Conservation (phyloP, 2,797 vertebrate genomes). For the Sebastes minor region DNA sequence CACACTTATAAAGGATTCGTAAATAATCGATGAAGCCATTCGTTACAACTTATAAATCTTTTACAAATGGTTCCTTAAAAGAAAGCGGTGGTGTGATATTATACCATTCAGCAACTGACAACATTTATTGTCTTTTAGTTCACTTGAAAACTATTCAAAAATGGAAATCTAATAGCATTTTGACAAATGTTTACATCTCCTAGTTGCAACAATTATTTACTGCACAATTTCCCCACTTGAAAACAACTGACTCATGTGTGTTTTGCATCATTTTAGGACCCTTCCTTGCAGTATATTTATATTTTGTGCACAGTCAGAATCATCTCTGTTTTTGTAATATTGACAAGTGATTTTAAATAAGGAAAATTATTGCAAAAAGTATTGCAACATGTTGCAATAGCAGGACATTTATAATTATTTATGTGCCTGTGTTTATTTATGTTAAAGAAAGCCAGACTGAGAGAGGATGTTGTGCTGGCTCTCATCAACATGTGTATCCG, state of each 20-base stretch:
- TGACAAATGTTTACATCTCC: background rate
- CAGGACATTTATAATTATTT: background rate
- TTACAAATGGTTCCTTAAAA: background rate
- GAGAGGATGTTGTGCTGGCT: conserved; percentile 1
- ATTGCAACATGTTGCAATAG: conserved; percentile 5
- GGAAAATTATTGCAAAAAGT: background rate
- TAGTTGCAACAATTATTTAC: background rate
- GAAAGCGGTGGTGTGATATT: background rate
- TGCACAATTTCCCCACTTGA: background rate
- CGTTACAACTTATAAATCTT: background rate
- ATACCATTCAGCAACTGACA: background rate
- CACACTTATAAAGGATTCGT: background rate
- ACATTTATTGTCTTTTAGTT: background rate
- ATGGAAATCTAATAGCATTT: background rate
- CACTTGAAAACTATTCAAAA: background rate
- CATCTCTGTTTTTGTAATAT: background rate
- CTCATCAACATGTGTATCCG: conserved; percentile 43
- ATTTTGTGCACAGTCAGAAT: background rate
- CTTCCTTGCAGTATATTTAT: background rate
- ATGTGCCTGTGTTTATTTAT: conserved; percentile 1
- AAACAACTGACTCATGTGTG: background rate
- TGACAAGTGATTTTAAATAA: background rate
- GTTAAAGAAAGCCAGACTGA: background rate
- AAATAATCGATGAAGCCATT: background rate
- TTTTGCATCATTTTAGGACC: background rate